These are phyloP conservation scores for Drosophila atripex DNA, from an alignment of 2,888 invertebrate genomes.

Conservation along the genomic window DNA sequence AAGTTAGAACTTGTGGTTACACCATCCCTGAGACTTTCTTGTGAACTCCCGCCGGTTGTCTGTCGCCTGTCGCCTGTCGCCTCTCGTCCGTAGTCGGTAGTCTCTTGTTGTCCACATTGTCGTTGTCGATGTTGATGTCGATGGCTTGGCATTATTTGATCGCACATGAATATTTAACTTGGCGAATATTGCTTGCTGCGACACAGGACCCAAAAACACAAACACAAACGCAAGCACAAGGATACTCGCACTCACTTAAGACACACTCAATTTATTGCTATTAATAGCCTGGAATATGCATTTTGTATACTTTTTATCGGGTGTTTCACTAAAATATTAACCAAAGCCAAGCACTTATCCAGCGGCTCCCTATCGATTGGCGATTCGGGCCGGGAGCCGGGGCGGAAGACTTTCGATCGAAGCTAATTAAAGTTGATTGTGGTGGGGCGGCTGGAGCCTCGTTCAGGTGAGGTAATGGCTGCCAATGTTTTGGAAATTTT, in stretches of 20 bases:
- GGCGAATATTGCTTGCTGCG: constrained; percentile 55
- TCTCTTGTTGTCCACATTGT: not conserved
- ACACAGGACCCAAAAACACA: constrained; percentile 23
- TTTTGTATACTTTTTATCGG: constrained; percentile 60
- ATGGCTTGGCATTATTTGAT: constrained; percentile 63
- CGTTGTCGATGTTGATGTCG: constrained; percentile 21
- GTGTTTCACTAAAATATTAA: constrained; percentile 52
- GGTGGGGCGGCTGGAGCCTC: not conserved
- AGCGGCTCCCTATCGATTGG: constrained; percentile 7
- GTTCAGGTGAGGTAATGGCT: constrained; percentile 54
- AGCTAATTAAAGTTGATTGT: constrained; percentile 54
- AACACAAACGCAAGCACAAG: not conserved
- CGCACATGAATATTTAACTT: constrained; percentile 72
- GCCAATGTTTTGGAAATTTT: constrained; percentile 44
- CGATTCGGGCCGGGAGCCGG: constrained; percentile 8
- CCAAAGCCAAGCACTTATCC: constrained; percentile 26
- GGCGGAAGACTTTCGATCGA: not conserved
- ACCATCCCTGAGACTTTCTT: constrained; percentile 17
- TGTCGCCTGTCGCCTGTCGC: constrained; percentile 20
- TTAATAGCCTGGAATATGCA: constrained; percentile 65
- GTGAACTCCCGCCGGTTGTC: constrained; percentile 7
- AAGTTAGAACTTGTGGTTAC: constrained; percentile 59
- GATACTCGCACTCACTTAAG: constrained; percentile 22
- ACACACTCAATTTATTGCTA: constrained; percentile 71
- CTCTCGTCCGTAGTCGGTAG: constrained; percentile 6